A percentile compares a stretch with the other conserved stretches of the same genome.
Evolutionary conservation across 2,797 vertebrate species (phyloP).

Genomic region (Hoplostethus atlanticus): DNA sequence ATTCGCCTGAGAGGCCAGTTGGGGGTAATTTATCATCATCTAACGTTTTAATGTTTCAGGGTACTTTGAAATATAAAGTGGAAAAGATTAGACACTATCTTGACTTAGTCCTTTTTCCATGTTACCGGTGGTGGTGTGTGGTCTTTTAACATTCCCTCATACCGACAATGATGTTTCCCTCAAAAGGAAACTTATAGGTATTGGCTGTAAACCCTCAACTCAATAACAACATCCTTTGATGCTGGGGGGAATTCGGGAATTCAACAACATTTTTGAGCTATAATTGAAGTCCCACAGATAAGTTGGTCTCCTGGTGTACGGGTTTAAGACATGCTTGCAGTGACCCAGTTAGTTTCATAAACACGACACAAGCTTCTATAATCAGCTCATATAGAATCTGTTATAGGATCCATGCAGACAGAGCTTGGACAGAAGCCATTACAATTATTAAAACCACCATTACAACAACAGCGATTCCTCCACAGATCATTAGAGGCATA

Average conservation of each 20-base stretch:
- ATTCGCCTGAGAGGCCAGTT: slow-evolving; percentile 7
- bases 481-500: slow-evolving; percentile 39
- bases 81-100: slow-evolving; percentile 26
- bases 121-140: not conserved
- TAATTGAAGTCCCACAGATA: slow-evolving; percentile 60
- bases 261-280: slow-evolving; percentile 37
- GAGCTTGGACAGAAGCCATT: slow-evolving; percentile 38
- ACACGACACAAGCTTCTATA: slow-evolving; percentile 41
- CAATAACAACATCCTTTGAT: slow-evolving; percentile 31
- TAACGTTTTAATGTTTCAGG: slow-evolving; percentile 24
- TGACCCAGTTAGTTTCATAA: slow-evolving; percentile 73
- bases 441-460: slow-evolving; percentile 42
- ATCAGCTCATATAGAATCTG: slow-evolving; percentile 41
- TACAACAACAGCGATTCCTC: slow-evolving; percentile 37
- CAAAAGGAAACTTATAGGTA: too few relatives aligned
- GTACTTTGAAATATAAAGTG: slow-evolving; percentile 20
- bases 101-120: slow-evolving; percentile 6
- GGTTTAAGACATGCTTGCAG: slow-evolving; percentile 57
- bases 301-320: slow-evolving; percentile 51
- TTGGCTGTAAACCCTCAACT: slow-evolving; percentile 35
- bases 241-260: slow-evolving; percentile 51
- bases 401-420: slow-evolving; percentile 19
- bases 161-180: too few relatives aligned
- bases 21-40: slow-evolving; percentile 4
- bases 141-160: slow-evolving; percentile 24